These are phyloP conservation scores for Electrona antarctica DNA, from an alignment of 2,113 vertebrate species.

Conservation along the genomic window DNA sequence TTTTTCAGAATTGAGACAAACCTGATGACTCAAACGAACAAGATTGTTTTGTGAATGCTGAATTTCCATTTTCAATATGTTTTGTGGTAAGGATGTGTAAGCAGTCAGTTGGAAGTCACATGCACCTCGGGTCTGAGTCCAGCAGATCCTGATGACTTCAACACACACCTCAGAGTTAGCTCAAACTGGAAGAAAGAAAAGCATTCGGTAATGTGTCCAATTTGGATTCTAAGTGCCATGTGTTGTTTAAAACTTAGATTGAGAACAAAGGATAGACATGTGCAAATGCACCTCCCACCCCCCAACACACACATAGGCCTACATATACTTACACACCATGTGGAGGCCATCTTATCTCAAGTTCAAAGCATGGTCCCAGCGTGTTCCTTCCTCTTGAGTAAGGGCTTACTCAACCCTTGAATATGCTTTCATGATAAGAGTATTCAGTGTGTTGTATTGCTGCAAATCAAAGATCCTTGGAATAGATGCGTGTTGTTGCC, in stretches of 20 bases:
- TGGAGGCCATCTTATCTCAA: constrained; percentile 74
- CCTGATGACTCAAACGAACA: too few species aligned
- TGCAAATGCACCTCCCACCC: constrained; percentile 19
- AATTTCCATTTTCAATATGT: too few species aligned
- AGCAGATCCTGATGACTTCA: too few species aligned
- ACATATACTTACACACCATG: constrained; percentile 58
- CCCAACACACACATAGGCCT: constrained; percentile 26
- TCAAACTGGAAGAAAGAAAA: neutral
- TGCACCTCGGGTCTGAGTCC: too few species aligned
- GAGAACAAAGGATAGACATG: constrained; percentile 17
- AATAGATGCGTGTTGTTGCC: constrained; percentile 42
- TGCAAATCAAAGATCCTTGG: constrained; percentile 60
- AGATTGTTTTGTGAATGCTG: too few species aligned
- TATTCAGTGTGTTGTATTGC: constrained; percentile 45
- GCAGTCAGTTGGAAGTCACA: too few species aligned
- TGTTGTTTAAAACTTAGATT: constrained; percentile 25
- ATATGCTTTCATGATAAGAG: constrained; percentile 76
- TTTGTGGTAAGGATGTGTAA: too few species aligned
- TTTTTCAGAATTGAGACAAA: neutral
- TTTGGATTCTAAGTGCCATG: constrained; percentile 6
- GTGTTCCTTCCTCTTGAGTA: constrained; percentile 49
- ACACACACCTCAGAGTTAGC: too few species aligned
- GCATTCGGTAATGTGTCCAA: neutral
- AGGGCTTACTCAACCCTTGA: constrained; percentile 61
- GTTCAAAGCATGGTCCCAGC: constrained; percentile 69